A percentile compares a stretch with the other conserved stretches of the same genome.
phyloP scores from a whole-genome alignment of 2,113 vertebrate species.

The Saiga tatarica region DNA sequence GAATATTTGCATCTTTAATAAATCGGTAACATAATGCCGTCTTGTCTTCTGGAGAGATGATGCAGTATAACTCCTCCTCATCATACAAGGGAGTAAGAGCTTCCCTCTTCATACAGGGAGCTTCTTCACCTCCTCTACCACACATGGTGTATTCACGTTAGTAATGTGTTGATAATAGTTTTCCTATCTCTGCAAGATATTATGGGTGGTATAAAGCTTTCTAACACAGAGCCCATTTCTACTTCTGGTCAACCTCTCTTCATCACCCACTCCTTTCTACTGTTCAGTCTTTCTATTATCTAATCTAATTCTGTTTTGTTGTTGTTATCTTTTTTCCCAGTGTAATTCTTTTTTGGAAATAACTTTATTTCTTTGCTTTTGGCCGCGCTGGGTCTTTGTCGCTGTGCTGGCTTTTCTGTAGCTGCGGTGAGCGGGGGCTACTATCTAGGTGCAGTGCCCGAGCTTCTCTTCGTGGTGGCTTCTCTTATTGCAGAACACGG shows the following conservation, averaged over 20 bases:
- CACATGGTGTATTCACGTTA: neutral
- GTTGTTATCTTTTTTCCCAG: neutral
- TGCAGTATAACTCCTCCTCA: neutral
- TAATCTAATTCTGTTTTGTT: neutral
- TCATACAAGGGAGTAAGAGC: neutral
- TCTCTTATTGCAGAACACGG: neutral
- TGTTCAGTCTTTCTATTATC: neutral
- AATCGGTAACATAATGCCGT: neutral
- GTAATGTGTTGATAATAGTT: neutral
- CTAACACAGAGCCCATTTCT: neutral
- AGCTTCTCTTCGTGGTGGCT: neutral
- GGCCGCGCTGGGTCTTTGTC: neutral
- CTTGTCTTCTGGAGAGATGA: neutral
- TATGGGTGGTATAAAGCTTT: neutral
- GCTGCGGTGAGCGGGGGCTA: accelerated
- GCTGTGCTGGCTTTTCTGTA: neutral
- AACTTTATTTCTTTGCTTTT: neutral
- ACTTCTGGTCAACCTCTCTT: neutral
- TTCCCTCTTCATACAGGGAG: neutral
- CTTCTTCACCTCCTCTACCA: neutral
- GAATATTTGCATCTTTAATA: neutral
- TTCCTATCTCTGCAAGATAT: neutral
- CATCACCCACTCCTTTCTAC: neutral
- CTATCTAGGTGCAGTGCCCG: accelerated
- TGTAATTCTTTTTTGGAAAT: neutral